Percentiles rank a stretch among this genome's conserved stretches.
These are phyloP conservation scores for Petrolisthes cinctipes DNA, from an alignment of 2,888 invertebrate genomes.

Conservation along the genomic window DNA sequence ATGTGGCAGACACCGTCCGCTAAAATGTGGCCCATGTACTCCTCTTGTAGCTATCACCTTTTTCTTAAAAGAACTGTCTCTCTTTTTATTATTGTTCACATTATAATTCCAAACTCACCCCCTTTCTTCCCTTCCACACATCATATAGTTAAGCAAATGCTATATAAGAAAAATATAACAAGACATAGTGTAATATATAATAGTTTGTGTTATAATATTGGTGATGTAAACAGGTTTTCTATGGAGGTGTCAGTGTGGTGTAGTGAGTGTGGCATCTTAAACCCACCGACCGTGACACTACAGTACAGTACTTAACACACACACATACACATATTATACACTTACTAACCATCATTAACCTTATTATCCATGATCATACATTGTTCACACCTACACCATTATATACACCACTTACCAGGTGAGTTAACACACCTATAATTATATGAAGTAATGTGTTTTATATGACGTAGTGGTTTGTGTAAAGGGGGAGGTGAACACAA, in stretches of 20 bases:
- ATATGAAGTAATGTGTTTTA: not conserved
- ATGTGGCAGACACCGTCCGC: too few relatives aligned
- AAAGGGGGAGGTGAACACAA: not conserved
- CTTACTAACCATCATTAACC: too few relatives aligned
- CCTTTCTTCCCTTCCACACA: too few relatives aligned
- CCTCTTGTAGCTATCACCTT: too few relatives aligned
- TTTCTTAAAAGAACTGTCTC: too few relatives aligned
- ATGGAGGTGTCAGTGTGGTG: constrained; percentile 3
- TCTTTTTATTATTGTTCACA: too few relatives aligned
- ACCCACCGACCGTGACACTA: not conserved
- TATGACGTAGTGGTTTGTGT: not conserved
- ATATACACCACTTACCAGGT: not conserved
- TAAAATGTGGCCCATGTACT: too few relatives aligned
- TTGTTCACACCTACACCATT: not conserved
- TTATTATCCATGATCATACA: not conserved
- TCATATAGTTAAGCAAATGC: not conserved
- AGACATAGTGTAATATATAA: not conserved
- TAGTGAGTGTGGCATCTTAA: not conserved
- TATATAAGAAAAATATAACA: not conserved
- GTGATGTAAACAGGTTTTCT: not conserved
- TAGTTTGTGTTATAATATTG: not conserved
- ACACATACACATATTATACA: not conserved
- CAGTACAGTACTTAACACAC: not conserved
- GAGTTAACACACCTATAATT: not conserved
- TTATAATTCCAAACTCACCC: too few relatives aligned